Conservation (phyloP, 2,797 vertebrate species). For the Sebastes taczanowskii region DNA sequence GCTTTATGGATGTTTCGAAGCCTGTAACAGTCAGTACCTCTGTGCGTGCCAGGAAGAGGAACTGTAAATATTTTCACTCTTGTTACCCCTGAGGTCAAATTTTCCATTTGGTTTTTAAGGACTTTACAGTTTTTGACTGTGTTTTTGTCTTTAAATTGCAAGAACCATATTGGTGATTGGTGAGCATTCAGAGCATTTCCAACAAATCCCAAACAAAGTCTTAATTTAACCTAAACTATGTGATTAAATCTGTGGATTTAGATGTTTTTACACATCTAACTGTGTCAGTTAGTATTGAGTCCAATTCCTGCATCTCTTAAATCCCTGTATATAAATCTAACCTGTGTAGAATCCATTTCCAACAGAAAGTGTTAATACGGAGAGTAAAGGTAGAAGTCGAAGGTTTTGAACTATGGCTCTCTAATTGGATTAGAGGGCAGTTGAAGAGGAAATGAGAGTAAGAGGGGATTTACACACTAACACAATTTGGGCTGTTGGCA, state of each 20-base stretch:
- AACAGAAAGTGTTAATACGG: slow-evolving; percentile 24
- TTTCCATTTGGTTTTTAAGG: slow-evolving; percentile 2
- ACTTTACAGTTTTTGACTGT: background rate
- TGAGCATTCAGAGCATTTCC: background rate
- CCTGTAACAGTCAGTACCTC: background rate
- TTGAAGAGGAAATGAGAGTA: slow-evolving; percentile 80
- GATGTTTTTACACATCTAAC: background rate
- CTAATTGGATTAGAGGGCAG: slow-evolving; percentile 73
- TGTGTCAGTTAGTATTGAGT: background rate
- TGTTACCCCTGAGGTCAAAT: slow-evolving; percentile 9
- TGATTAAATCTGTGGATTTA: background rate
- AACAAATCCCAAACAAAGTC: background rate
- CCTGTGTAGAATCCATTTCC: slow-evolving; percentile 20
- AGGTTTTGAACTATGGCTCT: slow-evolving; percentile 62
- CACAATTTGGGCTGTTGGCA: slow-evolving; percentile 64
- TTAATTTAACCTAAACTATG: background rate
- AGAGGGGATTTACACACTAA: slow-evolving; percentile 84
- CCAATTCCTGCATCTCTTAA: slow-evolving; percentile 15
- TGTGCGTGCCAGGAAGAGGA: background rate
- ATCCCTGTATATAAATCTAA: background rate
- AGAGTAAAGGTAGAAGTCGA: slow-evolving; percentile 37
- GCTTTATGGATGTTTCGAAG: background rate
- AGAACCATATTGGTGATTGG: background rate
- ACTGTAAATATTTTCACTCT: slow-evolving; percentile 17
- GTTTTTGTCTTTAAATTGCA: slow-evolving; percentile 1